A percentile compares a stretch with the other conserved stretches of the same genome.
These are phyloP conservation scores for Trissolcus brochymenae DNA, from an alignment of 2,888 invertebrate genomes.

Conservation along the genomic window DNA sequence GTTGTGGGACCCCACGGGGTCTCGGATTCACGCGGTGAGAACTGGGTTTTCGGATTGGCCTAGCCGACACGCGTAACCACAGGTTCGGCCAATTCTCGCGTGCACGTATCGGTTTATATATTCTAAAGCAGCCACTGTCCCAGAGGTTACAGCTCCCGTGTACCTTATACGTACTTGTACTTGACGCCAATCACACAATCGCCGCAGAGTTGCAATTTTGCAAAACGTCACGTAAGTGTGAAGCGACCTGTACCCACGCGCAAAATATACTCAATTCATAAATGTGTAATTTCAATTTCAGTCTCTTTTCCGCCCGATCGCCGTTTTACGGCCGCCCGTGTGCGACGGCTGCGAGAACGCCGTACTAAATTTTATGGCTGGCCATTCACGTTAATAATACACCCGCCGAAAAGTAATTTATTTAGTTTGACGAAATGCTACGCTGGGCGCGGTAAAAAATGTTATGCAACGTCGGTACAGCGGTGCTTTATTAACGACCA, in stretches of 20 bases:
- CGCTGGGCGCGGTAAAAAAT: conserved; percentile 12
- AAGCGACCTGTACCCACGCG: conserved; percentile 27
- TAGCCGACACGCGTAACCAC: conserved; percentile 44
- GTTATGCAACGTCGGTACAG: background rate
- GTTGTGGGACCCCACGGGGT: conserved; percentile 60
- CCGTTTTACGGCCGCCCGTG: conserved; percentile 17
- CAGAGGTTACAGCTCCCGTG: too few species aligned
- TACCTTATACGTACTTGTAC: background rate
- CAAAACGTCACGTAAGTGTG: conserved; percentile 48
- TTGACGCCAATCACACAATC: conserved; percentile 40
- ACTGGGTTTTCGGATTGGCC: conserved; percentile 44
- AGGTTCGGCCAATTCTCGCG: conserved; percentile 34
- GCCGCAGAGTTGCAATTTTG: conserved; percentile 38
- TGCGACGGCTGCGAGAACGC: conserved; percentile 28
- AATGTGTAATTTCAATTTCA: conserved; percentile 54
- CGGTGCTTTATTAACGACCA: too few species aligned
- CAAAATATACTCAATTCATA: conserved; percentile 30
- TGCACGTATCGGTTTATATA: conserved; percentile 30
- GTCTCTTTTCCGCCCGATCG: conserved; percentile 28
- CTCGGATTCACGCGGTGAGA: conserved; percentile 58
- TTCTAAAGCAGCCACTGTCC: conserved; percentile 19
- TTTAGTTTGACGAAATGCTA: conserved; percentile 31
- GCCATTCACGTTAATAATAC: conserved; percentile 38
- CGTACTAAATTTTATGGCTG: conserved; percentile 30
- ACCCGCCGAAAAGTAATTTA: conserved; percentile 29